A percentile compares a stretch with the other conserved stretches of the same genome.
These are phyloP conservation scores for Amphipyra berbera DNA, from an alignment of 2,888 invertebrate species.

Conservation along the genomic window DNA sequence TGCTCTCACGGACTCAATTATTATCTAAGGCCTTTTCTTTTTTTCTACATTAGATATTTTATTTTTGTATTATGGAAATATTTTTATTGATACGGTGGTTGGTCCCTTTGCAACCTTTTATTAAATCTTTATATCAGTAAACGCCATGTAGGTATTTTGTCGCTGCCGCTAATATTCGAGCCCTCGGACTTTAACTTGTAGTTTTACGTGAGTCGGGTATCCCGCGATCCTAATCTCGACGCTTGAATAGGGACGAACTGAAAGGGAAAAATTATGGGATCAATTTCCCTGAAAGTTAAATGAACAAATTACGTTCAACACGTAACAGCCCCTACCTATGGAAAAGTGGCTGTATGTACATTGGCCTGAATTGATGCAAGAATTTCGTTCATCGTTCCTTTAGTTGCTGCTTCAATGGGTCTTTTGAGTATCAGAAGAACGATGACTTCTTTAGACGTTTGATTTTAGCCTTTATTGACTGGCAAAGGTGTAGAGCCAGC, in stretches of 20 bases:
- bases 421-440: too few relatives aligned
- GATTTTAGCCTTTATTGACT: too few relatives aligned
- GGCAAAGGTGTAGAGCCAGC: too few relatives aligned
- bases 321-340: slow-evolving; percentile 37
- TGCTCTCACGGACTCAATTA: too few relatives aligned
- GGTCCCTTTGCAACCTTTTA: slow-evolving; percentile 10
- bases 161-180: slow-evolving; percentile 35
- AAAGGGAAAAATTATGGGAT: slow-evolving; percentile 59
- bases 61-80: too few relatives aligned
- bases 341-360: slow-evolving; percentile 13
- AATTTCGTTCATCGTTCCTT: neutral
- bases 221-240: slow-evolving; percentile 53
- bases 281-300: slow-evolving; percentile 57
- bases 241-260: slow-evolving; percentile 55
- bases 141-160: slow-evolving; percentile 41
- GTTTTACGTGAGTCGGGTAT: slow-evolving; percentile 52
- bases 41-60: too few relatives aligned
- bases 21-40: too few relatives aligned
- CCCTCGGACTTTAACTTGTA: slow-evolving; percentile 47
- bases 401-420: neutral
- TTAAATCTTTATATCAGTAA: slow-evolving; percentile 33
- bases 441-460: too few relatives aligned
- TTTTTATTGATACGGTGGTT: neutral
- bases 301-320: slow-evolving; percentile 60
- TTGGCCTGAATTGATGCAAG: slow-evolving; percentile 10